Evolutionary conservation across 2,888 invertebrate genomes (phyloP).

Genomic region (Lobophora halterata): DNA sequence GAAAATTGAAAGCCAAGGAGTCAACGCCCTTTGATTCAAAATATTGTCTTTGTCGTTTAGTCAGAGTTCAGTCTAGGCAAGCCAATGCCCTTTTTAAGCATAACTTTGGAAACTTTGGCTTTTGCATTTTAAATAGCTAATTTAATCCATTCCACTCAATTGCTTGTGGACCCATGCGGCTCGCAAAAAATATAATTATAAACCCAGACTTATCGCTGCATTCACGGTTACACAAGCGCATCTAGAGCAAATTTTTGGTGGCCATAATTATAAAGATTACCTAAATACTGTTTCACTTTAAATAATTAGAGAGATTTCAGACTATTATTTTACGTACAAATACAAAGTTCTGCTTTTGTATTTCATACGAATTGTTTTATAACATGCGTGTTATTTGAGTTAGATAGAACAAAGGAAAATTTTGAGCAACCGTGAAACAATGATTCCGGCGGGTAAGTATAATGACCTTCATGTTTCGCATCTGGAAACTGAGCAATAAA

Average conservation of each 20-base stretch:
- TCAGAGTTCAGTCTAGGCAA: too few relatives aligned
- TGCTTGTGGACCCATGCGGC: too few relatives aligned
- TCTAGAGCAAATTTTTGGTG: background rate
- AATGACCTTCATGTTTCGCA: slow-evolving; percentile 21
- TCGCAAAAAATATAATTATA: too few relatives aligned
- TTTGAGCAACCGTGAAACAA: slow-evolving; percentile 31
- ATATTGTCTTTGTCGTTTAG: slow-evolving; percentile 7
- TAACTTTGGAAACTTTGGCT: too few relatives aligned
- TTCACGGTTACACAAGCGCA: too few relatives aligned
- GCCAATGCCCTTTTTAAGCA: too few relatives aligned
- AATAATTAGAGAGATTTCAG: slow-evolving; percentile 12
- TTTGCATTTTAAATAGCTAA: too few relatives aligned
- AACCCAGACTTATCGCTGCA: too few relatives aligned
- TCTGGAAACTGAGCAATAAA: slow-evolving; percentile 15
- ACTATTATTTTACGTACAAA: slow-evolving; percentile 9
- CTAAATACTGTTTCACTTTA: slow-evolving; percentile 6
- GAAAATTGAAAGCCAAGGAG: slow-evolving; percentile 4
- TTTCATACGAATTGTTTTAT: slow-evolving; percentile 18
- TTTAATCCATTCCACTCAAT: too few relatives aligned
- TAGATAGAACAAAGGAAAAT: slow-evolving; percentile 31
- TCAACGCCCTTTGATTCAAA: slow-evolving; percentile 6
- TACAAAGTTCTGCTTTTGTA: slow-evolving; percentile 14
- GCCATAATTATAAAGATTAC: slow-evolving; percentile 2
- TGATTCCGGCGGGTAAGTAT: slow-evolving; percentile 19
- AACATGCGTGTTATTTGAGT: slow-evolving; percentile 22